These are phyloP conservation scores for Benitochromis conjunctus DNA, from an alignment of 2,113 vertebrate genomes.

Conservation along the genomic window DNA sequence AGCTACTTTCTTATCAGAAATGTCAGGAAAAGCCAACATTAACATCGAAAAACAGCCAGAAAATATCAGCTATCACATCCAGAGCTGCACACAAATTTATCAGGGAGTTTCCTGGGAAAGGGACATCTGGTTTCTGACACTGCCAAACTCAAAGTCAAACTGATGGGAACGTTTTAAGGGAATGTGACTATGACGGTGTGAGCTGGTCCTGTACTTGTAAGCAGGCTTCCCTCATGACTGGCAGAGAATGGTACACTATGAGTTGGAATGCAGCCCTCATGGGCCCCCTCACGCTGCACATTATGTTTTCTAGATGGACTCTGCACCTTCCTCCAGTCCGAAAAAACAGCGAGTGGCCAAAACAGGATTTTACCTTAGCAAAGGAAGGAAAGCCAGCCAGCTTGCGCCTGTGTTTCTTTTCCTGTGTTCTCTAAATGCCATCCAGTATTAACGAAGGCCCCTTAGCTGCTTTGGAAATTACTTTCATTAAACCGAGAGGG, in stretches of 20 bases:
- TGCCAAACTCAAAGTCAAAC: neutral
- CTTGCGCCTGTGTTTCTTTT: constrained; percentile 1
- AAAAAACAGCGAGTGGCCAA: constrained; percentile 30
- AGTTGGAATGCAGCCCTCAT: constrained; percentile 48
- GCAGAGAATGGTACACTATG: constrained; percentile 54
- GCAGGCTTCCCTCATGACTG: constrained; percentile 48
- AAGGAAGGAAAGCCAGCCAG: constrained; percentile 10
- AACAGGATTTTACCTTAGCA: constrained; percentile 39
- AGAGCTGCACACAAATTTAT: constrained; percentile 19
- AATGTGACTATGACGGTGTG: neutral
- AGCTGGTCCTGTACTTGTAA: constrained; percentile 1
- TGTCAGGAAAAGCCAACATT: constrained; percentile 32
- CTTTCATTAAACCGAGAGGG: constrained; percentile 28
- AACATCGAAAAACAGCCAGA: constrained; percentile 38
- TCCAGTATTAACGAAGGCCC: constrained; percentile 27
- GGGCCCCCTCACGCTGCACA: constrained; percentile 13
- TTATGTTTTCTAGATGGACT: constrained; percentile 37
- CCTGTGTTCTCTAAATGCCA: constrained; percentile 40
- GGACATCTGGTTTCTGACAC: constrained; percentile 42
- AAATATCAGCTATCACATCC: constrained; percentile 44
- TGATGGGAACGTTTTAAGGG: constrained; percentile 43
- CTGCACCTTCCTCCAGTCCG: constrained; percentile 17
- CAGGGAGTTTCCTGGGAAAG: constrained; percentile 46
- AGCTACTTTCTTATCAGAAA: constrained; percentile 45
- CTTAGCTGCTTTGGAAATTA: constrained; percentile 36